phyloP scores from a whole-genome alignment of 2,888 invertebrate species.

The Xanthia icteritia region DNA sequence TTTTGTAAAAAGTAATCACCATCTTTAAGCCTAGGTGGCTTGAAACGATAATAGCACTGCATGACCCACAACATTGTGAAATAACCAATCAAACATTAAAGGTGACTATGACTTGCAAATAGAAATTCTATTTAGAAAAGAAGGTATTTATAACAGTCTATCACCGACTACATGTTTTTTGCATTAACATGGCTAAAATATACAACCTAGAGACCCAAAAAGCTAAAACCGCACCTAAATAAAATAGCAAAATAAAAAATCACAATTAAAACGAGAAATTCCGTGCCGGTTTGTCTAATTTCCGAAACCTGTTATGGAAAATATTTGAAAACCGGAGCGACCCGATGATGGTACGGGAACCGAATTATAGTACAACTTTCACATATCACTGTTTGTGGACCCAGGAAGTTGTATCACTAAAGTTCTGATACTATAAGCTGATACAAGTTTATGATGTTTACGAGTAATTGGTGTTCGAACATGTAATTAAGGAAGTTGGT shows the following conservation, averaged over 20 bases:
- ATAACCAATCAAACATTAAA: background rate
- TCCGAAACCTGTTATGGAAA: conserved; percentile 76
- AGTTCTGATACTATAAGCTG: conserved; percentile 45
- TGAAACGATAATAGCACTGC: background rate
- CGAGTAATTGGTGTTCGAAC: conserved; percentile 36
- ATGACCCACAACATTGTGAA: background rate
- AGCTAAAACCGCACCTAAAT: conserved; percentile 56
- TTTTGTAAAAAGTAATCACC: background rate
- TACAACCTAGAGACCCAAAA: conserved; percentile 67
- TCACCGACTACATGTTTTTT: conserved; percentile 2
- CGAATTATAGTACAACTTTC: conserved; percentile 83
- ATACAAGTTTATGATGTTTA: conserved; percentile 55
- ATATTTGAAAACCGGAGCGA: conserved; percentile 76
- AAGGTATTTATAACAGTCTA: conserved; percentile 4
- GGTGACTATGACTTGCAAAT: background rate
- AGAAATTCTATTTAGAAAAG: background rate
- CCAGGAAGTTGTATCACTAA: conserved; percentile 71
- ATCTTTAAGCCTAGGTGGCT: background rate
- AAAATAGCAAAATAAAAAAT: conserved; percentile 46
- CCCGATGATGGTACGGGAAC: conserved; percentile 77
- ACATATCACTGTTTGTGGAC: conserved; percentile 70
- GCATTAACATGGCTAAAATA: conserved; percentile 58
- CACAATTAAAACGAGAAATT: conserved; percentile 61
- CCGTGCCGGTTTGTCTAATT: conserved; percentile 61
- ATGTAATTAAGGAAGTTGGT: conserved; percentile 45